Evolutionary conservation across 2,113 vertebrate genomes (phyloP).

Genomic region (Pardalotus punctatus): DNA sequence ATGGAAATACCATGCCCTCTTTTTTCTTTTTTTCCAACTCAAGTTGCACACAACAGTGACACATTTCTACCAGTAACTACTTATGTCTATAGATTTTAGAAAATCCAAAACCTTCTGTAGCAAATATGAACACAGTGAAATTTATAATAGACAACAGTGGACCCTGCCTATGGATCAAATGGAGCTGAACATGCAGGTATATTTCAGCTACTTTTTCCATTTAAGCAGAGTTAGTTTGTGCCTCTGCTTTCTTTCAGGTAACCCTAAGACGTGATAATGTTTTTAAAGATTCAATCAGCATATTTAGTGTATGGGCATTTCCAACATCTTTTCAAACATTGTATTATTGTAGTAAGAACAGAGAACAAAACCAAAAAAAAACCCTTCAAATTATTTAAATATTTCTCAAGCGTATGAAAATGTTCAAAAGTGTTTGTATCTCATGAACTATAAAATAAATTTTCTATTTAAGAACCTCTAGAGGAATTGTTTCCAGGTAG

Average conservation of each 20-base stretch:
- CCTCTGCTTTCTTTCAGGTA: neutral
- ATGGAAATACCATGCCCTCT: neutral
- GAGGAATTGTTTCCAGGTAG: neutral
- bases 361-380: neutral
- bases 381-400: neutral
- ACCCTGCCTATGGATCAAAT: neutral
- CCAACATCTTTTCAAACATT: neutral
- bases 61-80: neutral
- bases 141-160: neutral
- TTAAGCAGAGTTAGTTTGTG: neutral
- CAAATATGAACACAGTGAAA: neutral
- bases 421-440: neutral
- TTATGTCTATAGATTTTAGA: neutral
- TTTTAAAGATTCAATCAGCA: neutral
- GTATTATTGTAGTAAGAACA: neutral
- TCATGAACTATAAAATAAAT: neutral
- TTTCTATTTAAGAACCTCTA: neutral
- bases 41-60: neutral
- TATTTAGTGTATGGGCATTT: neutral
- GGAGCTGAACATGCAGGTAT: neutral
- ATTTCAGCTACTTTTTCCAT: neutral
- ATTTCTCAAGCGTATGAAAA: neutral
- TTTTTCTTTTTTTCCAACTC: neutral
- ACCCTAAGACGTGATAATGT: neutral
- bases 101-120: neutral